Evolutionary conservation across 2,113 vertebrate genomes (phyloP), one percentile per base, ranked within the genome.

Genomic region (Neogobius melanostomus): DNA sequence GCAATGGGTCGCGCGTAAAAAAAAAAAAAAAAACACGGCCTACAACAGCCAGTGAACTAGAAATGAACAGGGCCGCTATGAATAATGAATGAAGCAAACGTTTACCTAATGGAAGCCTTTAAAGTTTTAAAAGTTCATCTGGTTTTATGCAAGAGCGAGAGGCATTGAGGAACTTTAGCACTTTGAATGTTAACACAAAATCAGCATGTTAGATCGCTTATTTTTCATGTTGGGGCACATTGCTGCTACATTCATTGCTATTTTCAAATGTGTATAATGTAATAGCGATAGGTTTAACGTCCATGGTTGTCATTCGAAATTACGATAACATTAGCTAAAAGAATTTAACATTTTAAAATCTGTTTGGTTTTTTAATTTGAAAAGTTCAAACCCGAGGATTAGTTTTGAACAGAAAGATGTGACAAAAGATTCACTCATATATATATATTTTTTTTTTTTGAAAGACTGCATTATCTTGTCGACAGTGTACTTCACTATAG

Each of bases 81-180:
- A 89, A 92, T 91, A 90, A 92, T 91, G 76, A 69, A 91, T 78
- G 68, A 0, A 8, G 8, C 44, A 28, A 64, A 80, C 76, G 78
- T 83, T 83, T 67, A 84, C 80, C 81, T 81, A 84, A 87, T 88
- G 84, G 81, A 53, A n/a, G 71, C 62, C 12, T 81, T 81, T 61
- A 82, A 86, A 89, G 52, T 84, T 90, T 82, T 42, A 85, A 80
- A 86, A 84, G 75, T 80, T 74, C 66, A 64, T 80, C 57, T 75
- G 45, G 66, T 68, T 81, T 83, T 84, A 66, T 71, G 69, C 63
- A 72, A 21, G 11, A 64, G 69, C 11, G 4, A 8, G 7, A 6
- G 8, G 36, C 43, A 2, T 2, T 14, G 5, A 11, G 9, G 28
- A 11, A 3, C 28, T 42, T 42, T 11, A 59, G 56, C 42, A 8